Conservation (phyloP, 2,888 invertebrate species). For the Unio pictorum region DNA sequence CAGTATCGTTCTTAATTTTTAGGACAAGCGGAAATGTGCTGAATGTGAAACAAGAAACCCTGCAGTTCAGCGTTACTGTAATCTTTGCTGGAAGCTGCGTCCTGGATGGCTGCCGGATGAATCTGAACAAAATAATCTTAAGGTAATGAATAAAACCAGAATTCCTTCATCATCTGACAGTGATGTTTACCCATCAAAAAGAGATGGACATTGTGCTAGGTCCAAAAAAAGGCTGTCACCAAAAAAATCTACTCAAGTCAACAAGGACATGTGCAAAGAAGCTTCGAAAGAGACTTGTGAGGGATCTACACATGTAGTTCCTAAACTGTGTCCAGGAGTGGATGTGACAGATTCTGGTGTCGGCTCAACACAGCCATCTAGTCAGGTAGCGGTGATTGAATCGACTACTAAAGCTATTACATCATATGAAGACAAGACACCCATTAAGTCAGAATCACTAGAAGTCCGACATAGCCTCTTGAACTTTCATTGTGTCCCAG, state of each 20-base stretch:
- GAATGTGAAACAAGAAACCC: conserved; percentile 60
- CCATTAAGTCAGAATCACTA: neutral
- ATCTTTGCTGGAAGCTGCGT: conserved; percentile 64
- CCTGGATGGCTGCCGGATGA: conserved; percentile 61
- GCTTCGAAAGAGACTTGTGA: conserved; percentile 5
- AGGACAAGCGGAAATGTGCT: conserved; percentile 69
- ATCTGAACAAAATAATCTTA: neutral
- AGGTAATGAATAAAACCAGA: neutral
- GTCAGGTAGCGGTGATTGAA: conserved; percentile 22
- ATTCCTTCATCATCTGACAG: neutral
- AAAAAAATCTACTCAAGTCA: no score
- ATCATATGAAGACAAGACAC: no score
- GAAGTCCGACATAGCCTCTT: no score
- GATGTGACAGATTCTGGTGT: conserved; percentile 20
- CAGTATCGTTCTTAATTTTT: conserved; percentile 7
- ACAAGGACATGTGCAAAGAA: neutral
- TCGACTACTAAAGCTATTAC: no score
- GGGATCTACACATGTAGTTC: conserved; percentile 1
- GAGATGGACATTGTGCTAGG: no score
- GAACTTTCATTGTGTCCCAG: no score
- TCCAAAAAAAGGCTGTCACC: no score
- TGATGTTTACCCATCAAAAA: no score
- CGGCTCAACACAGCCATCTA: conserved; percentile 26
- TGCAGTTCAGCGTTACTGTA: conserved; percentile 65
- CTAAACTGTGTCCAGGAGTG: no score